Evolutionary conservation across 2,888 invertebrate species (phyloP), one percentile per base, ranked within the genome.

Genomic region (Cryptus armator): DNA sequence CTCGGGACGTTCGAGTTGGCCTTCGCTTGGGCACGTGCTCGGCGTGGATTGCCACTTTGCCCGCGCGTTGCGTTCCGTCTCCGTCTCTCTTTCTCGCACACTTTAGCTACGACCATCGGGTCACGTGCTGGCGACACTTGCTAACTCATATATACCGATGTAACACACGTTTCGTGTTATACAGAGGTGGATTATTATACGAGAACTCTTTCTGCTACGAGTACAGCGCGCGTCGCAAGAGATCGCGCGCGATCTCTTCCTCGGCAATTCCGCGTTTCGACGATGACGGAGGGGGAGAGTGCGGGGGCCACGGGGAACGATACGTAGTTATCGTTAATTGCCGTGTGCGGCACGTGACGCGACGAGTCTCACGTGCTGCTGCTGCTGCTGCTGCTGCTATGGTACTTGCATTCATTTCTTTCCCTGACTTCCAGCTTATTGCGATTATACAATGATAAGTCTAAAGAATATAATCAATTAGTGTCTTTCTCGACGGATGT

Each of bases 21-120:
- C 85, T 85, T 85, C 85, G 81, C 66, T 32, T 48, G 43, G 82
- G 82, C 85, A 82, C 85, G 85, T 85, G 85, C 82, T 72, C 76
- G 32, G 71, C 81, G 70, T 19, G 66, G 79, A 76, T 85, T 85
- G 78, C 80, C 85, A 80, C 82, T 85, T 85, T 80, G 82, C 79
- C 80, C 83, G 16, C 59, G 53, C 56, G 32, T 48, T 68, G 29
- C 68, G 51, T 72, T 81, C 51, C 67, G 56, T 66, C 56, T 62
- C 32, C 14, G 29, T 29, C 59, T 29, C 24, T 29, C 14, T 24
- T 64, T 72, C 56, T 3, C 53, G 9, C 59, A 12, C 29, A 12
- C n/a, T 62, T 6, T 29, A 4, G 44, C 62, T 7, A 48, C 74
- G 14, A 7, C 43, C 51, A 48, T 29, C 53, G 51, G 48, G 79